Evolutionary conservation across 1,140 invertebrate genomes (phyloP), one percentile per base, ranked within the genome.

Genomic region (Conus betulinus): DNA sequence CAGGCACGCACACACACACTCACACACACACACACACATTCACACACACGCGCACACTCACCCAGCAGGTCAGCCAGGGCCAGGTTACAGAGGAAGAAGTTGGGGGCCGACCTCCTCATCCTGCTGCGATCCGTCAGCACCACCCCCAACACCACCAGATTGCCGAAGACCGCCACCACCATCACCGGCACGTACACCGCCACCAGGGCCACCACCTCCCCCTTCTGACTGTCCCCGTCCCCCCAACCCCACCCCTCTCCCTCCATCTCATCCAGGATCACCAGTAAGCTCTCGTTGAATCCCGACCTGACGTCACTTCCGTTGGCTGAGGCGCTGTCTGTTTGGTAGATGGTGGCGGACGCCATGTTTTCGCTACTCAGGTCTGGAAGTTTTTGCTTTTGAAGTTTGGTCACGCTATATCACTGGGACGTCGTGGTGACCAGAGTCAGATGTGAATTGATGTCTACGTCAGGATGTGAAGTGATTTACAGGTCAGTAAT

Each of bases 81-180:
- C 67, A 93, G 81, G 79, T 93, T 93, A 7, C 93, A 91, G 63
- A 93, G 90, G 84, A 93, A 93, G 85, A 90, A 93, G 63, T 93
- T 93, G 15, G 92, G 92, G 13, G 92, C 89, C 51, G 90, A 91
- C 55, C 88, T 91, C 52, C 92, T 57, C 88, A 92, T 90, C 15
- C 89, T 85, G 25, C 89, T 85, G 25, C 85, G 79, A 85, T 93
- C 92, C 55, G 90, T 83, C 23, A 91, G 88, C 17, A 93, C 89
- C 83, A 93, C 92, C 13, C 93, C 82, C 20, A 93, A 83, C 7
- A 93, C 91, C 55, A 92, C 74, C 52, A 92, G 57, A 88, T 93
- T 93, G 23, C 93, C 93, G 10, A 91, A 17, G 25, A 92, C 82
- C n/a, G 93, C 92, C 25, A 93, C 23, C n/a, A 92, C 79, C 83